A percentile compares a stretch with the other conserved stretches of the same genome.
phyloP scores from a whole-genome alignment of 1,140 invertebrate species.

The Whitmania pigra region DNA sequence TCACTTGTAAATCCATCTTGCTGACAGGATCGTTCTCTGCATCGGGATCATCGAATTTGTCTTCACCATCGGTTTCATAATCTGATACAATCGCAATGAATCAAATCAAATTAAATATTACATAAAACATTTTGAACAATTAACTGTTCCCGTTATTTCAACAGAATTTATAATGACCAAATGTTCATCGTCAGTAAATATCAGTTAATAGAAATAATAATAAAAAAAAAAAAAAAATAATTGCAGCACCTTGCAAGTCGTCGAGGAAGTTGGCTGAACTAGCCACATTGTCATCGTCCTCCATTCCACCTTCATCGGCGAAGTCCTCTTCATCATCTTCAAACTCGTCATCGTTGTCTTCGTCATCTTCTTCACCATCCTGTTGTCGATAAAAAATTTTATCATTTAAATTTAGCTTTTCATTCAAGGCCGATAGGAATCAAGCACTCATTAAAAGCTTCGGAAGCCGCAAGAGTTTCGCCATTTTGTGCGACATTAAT shows the following conservation, averaged over 20 bases:
- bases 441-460: no score
- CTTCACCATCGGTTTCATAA: conserved; percentile 30
- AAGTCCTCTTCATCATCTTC: not conserved
- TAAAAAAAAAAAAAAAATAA: conserved; percentile 5
- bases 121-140: no score
- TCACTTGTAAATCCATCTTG: conserved; percentile 39
- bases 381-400: not conserved
- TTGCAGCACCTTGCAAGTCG: no score
- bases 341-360: no score
- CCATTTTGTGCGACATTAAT: no score
- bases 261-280: not conserved
- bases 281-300: not conserved
- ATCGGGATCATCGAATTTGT: conserved; percentile 42
- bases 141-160: no score
- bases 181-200: no score
- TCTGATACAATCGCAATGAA: not conserved
- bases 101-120: no score
- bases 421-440: no score
- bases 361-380: not conserved
- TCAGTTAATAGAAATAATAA: not conserved
- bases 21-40: conserved; percentile 37
- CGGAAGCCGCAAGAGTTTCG: no score
- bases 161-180: no score
- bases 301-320: not conserved
- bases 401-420: not conserved